Conservation (phyloP, 35 echinoderm and acorn worm genomes). For the Diadema setosum region DNA sequence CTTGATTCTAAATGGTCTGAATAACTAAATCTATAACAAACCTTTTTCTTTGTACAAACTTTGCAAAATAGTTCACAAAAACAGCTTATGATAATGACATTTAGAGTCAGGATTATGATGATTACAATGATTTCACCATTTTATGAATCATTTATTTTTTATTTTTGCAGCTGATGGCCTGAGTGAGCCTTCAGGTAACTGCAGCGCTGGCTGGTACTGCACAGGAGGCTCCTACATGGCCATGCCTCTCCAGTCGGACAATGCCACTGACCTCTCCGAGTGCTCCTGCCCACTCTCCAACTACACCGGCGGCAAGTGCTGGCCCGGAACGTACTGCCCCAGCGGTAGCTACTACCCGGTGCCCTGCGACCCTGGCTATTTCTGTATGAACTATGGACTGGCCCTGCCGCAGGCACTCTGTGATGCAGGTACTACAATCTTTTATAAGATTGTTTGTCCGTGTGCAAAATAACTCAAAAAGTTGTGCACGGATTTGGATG, state of each 20-base stretch:
- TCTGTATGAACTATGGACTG: slow-evolving; percentile 71
- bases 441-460: too few relatives aligned
- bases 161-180: slow-evolving; percentile 58
- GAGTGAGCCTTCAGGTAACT: slow-evolving; percentile 69
- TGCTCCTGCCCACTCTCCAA: slow-evolving; percentile 86
- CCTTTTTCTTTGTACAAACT: too few relatives aligned
- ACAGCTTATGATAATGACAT: background rate
- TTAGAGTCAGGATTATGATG: background rate
- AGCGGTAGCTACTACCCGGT: slow-evolving; percentile 80
- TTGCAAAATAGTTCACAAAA: background rate
- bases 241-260: slow-evolving; percentile 50
- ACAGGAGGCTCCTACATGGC: slow-evolving; percentile 88
- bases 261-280: slow-evolving; percentile 85
- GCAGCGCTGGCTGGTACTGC: slow-evolving; percentile 92
- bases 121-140: background rate
- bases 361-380: slow-evolving; percentile 70
- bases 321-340: slow-evolving; percentile 96
- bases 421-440: slow-evolving; percentile 91
- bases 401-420: slow-evolving; percentile 65
- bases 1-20: background rate
- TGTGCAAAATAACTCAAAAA: too few relatives aligned
- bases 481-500: too few relatives aligned
- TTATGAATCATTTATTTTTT: slow-evolving; percentile 23
- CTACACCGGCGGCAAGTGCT: slow-evolving; percentile 96
- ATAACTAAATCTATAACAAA: background rate